Percentiles rank a stretch among this genome's conserved stretches.
Evolutionary conservation across 2,888 invertebrate genomes (phyloP).

Genomic region (Alloplasta piceator): DNA sequence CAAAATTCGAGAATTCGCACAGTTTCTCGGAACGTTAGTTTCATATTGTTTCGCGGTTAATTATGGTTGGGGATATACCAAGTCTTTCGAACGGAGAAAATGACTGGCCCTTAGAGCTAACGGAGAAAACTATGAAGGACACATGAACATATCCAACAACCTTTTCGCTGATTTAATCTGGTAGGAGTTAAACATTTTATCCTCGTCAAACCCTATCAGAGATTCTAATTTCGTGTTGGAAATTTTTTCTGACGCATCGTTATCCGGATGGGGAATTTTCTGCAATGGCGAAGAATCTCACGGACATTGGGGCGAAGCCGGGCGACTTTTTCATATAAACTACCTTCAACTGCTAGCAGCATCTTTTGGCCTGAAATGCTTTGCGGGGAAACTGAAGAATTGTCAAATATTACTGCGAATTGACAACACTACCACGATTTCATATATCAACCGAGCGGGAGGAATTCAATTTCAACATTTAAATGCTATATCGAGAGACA

Average conservation of each 20-base stretch:
- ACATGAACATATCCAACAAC: slow-evolving; percentile 35
- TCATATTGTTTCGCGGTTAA: slow-evolving; percentile 55
- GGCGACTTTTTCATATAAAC: slow-evolving; percentile 41
- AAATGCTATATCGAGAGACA: neutral
- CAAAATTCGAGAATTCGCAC: slow-evolving; percentile 53
- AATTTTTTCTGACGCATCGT: slow-evolving; percentile 61
- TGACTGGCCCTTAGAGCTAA: slow-evolving; percentile 34
- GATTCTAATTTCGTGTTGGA: slow-evolving; percentile 34
- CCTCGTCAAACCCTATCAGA: slow-evolving; percentile 3
- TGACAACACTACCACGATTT: slow-evolving; percentile 41
- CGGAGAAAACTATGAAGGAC: slow-evolving; percentile 41
- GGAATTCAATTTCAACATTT: slow-evolving; percentile 11
- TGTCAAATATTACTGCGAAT: slow-evolving; percentile 43
- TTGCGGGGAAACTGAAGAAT: slow-evolving; percentile 15
- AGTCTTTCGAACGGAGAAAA: slow-evolving; percentile 46
- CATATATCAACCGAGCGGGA: no score
- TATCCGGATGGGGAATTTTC: slow-evolving; percentile 51
- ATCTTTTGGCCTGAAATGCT: slow-evolving; percentile 38
- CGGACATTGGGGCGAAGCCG: slow-evolving; percentile 46
- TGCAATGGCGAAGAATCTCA: slow-evolving; percentile 41
- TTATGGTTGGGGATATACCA: slow-evolving; percentile 52
- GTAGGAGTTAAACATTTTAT: slow-evolving; percentile 28
- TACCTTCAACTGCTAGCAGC: slow-evolving; percentile 20
- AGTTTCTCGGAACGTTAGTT: slow-evolving; percentile 44
- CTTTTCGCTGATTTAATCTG: slow-evolving; percentile 33